These are phyloP conservation scores for Cydia fagiglandana DNA, from an alignment of 1,140 invertebrate genomes.

Conservation along the genomic window DNA sequence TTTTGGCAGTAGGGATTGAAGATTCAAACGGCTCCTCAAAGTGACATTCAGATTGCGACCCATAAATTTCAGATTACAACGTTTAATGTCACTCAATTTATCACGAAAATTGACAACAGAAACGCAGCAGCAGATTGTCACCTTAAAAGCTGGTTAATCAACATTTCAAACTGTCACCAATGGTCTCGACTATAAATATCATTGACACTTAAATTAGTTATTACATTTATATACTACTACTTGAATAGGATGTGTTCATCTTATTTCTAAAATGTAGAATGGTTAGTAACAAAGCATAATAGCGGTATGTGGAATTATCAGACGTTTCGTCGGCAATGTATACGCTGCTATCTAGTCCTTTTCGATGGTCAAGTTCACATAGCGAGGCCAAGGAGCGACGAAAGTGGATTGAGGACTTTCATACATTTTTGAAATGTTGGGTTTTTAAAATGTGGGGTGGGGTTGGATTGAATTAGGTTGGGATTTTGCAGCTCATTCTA, in stretches of 20 bases:
- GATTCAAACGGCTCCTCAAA: no score
- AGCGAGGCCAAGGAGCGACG: not conserved
- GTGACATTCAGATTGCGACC: no score
- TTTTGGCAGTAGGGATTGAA: not conserved
- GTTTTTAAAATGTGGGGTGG: not conserved
- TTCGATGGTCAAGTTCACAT: conserved; percentile 1
- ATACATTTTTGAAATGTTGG: not conserved
- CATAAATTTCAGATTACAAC: no score
- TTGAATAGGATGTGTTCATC: no score
- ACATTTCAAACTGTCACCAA: no score
- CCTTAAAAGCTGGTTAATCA: no score
- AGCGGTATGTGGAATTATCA: conserved; percentile 7
- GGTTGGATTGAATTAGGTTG: not conserved
- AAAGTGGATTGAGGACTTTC: not conserved
- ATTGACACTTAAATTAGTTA: no score
- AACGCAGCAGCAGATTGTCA: not conserved
- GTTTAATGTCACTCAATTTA: no score
- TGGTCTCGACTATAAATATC: no score
- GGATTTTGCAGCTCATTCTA: no score
- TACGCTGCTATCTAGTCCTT: conserved; percentile 12
- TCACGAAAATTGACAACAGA: not conserved
- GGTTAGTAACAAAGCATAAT: not conserved
- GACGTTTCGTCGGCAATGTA: not conserved
- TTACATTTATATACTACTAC: no score
- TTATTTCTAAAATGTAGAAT: not conserved